A percentile compares a stretch with the other conserved stretches of the same genome.
These are phyloP conservation scores for Porites lobata DNA, from an alignment of 92 coral and sea anemone species.

Conservation along the genomic window DNA sequence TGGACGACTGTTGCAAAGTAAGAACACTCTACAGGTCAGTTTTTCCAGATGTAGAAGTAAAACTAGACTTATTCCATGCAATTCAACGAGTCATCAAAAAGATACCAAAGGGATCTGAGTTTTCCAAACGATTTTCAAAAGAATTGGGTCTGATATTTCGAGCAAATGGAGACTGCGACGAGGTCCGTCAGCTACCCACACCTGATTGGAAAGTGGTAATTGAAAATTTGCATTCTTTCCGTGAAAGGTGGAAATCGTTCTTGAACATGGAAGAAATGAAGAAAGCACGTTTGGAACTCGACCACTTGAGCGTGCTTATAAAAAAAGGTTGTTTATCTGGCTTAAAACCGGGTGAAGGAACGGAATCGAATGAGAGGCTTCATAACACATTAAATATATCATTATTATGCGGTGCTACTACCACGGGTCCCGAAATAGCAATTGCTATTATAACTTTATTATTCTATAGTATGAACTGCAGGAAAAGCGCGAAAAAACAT, in stretches of 20 bases:
- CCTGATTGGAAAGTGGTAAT: not conserved
- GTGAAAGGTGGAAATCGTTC: too few relatives aligned
- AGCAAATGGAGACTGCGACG: conserved; percentile 27
- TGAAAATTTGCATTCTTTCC: too few relatives aligned
- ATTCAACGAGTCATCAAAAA: conserved; percentile 38
- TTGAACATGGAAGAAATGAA: too few relatives aligned
- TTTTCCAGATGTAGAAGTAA: not conserved
- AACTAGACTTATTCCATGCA: conserved; percentile 1
- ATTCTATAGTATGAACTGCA: not conserved
- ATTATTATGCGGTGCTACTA: conserved; percentile 41
- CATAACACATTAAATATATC: conserved; percentile 42
- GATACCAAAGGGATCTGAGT: not conserved
- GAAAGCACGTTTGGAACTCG: too few relatives aligned
- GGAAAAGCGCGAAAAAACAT: not conserved
- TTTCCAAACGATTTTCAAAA: conserved; percentile 9
- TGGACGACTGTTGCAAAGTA: conserved; percentile 72
- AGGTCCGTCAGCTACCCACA: conserved; percentile 19
- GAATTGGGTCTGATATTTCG: conserved; percentile 58
- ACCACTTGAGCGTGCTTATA: too few relatives aligned
- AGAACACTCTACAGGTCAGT: not conserved
- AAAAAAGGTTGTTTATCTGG: conserved; percentile 67
- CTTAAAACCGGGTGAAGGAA: conserved; percentile 57
- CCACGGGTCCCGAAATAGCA: conserved; percentile 30
- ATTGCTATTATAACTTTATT: conserved; percentile 35
- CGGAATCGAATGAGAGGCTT: conserved; percentile 52